A percentile compares a stretch with the other conserved stretches of the same genome.
These are phyloP conservation scores for Bothrops alternatus DNA, from an alignment of 2,797 vertebrate genomes.

Conservation along the genomic window DNA sequence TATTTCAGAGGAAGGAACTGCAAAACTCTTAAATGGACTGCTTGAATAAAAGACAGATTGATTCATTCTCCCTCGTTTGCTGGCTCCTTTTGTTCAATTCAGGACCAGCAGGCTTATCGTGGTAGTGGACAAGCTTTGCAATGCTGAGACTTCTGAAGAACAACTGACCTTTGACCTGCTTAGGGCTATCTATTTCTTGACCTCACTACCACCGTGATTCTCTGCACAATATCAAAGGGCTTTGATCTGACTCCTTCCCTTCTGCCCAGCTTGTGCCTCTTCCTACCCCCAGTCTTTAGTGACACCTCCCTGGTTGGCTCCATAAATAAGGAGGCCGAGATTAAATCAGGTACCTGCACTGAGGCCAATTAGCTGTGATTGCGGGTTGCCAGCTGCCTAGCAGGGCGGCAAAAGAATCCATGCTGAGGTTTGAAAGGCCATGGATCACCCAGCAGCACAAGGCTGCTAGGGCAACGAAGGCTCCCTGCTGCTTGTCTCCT, in stretches of 20 bases:
- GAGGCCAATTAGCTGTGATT: slow-evolving; percentile 32
- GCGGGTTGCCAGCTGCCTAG: slow-evolving; percentile 16
- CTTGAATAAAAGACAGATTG: neutral
- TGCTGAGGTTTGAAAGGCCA: slow-evolving; percentile 25
- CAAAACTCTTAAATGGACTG: neutral
- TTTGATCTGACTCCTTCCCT: neutral
- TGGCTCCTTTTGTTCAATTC: neutral
- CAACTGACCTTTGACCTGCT: neutral
- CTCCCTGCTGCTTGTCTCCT: neutral
- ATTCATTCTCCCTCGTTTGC: neutral
- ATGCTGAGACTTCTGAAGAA: neutral
- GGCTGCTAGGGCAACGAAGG: slow-evolving; percentile 4
- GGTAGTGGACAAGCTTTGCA: neutral
- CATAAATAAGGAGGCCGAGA: slow-evolving; percentile 8
- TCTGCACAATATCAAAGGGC: neutral
- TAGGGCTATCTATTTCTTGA: neutral
- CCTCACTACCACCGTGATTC: neutral
- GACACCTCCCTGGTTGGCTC: neutral
- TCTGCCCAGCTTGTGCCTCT: neutral
- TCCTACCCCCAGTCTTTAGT: neutral
- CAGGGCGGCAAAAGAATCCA: slow-evolving; percentile 4
- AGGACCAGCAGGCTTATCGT: neutral
- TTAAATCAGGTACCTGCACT: slow-evolving; percentile 9
- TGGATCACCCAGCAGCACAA: neutral
- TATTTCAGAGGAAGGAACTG: neutral